Evolutionary conservation across 2,888 invertebrate genomes (phyloP).

Genomic region (Polymixis flavicincta): DNA sequence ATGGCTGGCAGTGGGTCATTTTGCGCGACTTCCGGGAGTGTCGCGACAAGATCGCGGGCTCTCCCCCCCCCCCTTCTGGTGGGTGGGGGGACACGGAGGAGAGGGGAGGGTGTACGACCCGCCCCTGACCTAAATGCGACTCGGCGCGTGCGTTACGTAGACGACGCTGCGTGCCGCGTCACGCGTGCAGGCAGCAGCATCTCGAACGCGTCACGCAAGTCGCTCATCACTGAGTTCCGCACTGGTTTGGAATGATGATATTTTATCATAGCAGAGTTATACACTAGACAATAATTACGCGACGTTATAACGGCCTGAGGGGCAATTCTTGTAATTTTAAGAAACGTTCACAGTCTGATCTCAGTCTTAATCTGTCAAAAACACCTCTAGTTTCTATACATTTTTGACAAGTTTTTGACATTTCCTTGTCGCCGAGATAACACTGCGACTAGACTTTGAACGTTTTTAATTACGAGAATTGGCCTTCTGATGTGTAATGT

Average conservation of each 20-base stretch:
- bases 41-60: conserved; percentile 56
- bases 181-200: not conserved
- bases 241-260: not conserved
- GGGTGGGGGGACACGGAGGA: conserved; percentile 11
- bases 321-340: no score
- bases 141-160: conserved; percentile 35
- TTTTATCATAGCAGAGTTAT: not conserved
- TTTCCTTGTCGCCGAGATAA: no score
- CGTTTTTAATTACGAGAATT: no score
- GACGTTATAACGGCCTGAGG: not conserved
- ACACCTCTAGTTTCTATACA: no score
- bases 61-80: not conserved
- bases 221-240: not conserved
- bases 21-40: conserved; percentile 58
- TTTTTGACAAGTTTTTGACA: no score
- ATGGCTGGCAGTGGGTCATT: conserved; percentile 49
- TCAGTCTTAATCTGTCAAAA: no score
- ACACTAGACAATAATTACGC: no score
- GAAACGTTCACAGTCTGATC: no score
- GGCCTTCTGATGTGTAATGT: no score
- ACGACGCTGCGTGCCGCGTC: conserved; percentile 29
- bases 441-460: no score
- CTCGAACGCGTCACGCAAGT: not conserved
- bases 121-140: conserved; percentile 71
- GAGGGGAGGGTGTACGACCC: conserved; percentile 51